These are phyloP conservation scores for Junonia oenone DNA, from an alignment of 2,888 invertebrate genomes.

Conservation along the genomic window DNA sequence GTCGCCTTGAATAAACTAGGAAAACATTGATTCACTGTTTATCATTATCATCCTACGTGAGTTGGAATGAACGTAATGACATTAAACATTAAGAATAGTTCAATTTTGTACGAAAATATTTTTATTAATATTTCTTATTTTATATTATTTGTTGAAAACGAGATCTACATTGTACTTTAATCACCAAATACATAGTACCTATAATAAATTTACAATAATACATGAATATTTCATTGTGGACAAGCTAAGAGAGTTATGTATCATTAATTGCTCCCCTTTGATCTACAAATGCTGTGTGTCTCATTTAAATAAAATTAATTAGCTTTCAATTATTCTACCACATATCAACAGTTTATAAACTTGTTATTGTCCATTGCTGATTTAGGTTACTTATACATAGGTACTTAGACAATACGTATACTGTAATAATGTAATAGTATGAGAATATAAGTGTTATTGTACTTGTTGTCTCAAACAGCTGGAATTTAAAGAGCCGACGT, in stretches of 20 bases:
- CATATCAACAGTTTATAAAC: too few relatives aligned
- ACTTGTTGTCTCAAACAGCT: too few relatives aligned
- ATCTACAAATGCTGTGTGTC: background rate
- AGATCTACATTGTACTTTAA: background rate
- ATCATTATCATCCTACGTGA: too few relatives aligned
- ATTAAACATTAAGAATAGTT: too few relatives aligned
- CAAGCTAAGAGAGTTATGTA: background rate
- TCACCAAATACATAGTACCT: too few relatives aligned
- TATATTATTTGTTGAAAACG: background rate
- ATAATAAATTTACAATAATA: background rate
- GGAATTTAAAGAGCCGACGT: too few relatives aligned
- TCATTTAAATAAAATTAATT: background rate
- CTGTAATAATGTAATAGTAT: background rate
- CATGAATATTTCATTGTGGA: background rate
- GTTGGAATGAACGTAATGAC: too few relatives aligned
- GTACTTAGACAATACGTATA: background rate
- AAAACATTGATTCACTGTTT: too few relatives aligned
- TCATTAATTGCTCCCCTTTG: background rate
- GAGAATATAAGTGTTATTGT: too few relatives aligned
- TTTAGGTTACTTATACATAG: too few relatives aligned
- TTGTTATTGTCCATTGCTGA: too few relatives aligned
- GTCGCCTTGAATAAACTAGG: slow-evolving; percentile 6
- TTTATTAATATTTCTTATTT: background rate
- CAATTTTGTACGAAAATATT: background rate
- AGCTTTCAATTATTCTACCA: background rate